Percentiles rank a stretch among this genome's conserved stretches.
Conservation (phyloP, 2,888 invertebrate species). For the Strigamia crassipes region DNA sequence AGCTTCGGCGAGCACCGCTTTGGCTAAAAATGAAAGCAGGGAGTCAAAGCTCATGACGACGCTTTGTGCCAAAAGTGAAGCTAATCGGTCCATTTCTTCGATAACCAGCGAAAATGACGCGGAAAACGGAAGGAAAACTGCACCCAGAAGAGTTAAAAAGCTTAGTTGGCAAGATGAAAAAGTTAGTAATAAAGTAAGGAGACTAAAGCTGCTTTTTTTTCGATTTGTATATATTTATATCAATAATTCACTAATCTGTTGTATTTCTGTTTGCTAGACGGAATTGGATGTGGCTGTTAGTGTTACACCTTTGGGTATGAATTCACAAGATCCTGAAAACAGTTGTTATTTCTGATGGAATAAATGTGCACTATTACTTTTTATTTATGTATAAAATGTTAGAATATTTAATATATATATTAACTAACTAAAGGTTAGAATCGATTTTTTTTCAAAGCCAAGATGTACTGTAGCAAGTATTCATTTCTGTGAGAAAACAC, state of each 20-base stretch:
- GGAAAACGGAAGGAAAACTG: conserved; percentile 61
- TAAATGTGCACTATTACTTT: neutral
- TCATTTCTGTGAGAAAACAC: too few species aligned
- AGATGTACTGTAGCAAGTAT: too few species aligned
- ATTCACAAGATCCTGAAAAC: conserved; percentile 2
- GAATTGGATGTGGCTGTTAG: neutral
- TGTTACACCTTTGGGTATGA: neutral
- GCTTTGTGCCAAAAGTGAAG: conserved; percentile 21
- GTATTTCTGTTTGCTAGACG: conserved; percentile 13
- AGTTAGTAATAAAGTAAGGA: conserved; percentile 51
- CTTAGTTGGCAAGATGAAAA: conserved; percentile 75
- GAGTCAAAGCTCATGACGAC: neutral
- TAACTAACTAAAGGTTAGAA: too few species aligned
- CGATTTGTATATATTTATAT: neutral
- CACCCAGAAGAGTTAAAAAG: conserved; percentile 75
- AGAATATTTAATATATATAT: neutral
- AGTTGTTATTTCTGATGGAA: neutral
- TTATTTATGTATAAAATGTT: neutral
- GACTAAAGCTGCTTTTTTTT: conserved; percentile 47
- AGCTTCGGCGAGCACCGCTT: neutral
- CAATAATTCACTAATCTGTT: neutral
- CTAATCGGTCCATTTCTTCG: neutral
- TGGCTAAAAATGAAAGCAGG: neutral
- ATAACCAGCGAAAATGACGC: conserved; percentile 44
- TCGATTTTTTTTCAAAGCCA: too few species aligned